phyloP scores from a whole-genome alignment of 2,113 vertebrate genomes.

The Pelodiscus sinensis region DNA sequence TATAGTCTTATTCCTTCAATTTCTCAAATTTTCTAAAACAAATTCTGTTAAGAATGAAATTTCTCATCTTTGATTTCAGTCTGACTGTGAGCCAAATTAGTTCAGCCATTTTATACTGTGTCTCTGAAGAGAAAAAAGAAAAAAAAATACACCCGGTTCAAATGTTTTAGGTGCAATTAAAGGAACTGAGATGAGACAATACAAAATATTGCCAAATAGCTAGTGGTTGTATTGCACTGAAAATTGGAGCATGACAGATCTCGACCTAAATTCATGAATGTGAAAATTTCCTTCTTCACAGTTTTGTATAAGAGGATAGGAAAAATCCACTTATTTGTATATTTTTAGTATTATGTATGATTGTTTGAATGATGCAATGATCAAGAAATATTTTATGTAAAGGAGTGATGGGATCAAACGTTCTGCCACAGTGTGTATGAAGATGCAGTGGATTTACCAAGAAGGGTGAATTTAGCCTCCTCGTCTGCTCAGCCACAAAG shows the following conservation, averaged over 20 bases:
- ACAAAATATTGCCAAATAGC: neutral
- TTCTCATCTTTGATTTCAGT: neutral
- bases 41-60: neutral
- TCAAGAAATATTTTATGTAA: rapidly evolving
- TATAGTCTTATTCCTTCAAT: neutral
- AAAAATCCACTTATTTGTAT: neutral
- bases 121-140: neutral
- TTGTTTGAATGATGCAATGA: neutral
- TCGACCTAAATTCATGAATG: neutral
- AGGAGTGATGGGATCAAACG: neutral
- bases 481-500: neutral
- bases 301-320: neutral
- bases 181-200: neutral
- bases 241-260: neutral
- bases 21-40: neutral
- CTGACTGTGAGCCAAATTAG: neutral
- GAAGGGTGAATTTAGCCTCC: neutral
- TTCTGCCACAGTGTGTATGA: neutral
- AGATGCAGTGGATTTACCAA: neutral
- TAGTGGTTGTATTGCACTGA: neutral
- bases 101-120: neutral
- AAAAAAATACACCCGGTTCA: neutral
- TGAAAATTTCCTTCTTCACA: neutral
- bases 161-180: neutral
- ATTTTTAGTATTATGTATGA: neutral